Base-by-base conservation (phyloP, 2,888 invertebrate species). In the Ametastegia equiseti region DNA sequence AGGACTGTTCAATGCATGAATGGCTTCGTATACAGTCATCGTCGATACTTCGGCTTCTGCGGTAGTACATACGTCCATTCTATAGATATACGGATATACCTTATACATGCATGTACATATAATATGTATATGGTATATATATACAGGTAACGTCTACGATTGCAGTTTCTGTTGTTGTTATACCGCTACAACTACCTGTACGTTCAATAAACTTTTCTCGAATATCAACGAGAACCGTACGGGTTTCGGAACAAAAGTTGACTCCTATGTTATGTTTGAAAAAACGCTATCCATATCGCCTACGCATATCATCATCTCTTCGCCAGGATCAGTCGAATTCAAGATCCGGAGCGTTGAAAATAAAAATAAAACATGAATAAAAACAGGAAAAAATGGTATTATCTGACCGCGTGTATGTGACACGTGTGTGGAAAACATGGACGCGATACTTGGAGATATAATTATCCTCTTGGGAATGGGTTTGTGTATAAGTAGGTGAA, bases 1-100 rank as follows among this genome's bases (percentile, higher is more conserved):
- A 67, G 39, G 39, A 67, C 65, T 50, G 87, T 88, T 88, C 86
- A 85, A 87, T 86, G 88, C 86, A 86, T 87, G 87, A 89, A 89
- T 88, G 87, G 87, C 86, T 88, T 87, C 80, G n/a, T n/a, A 85
- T 86, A 83, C 85, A 39, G 5, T n/a, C 30, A 36, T 54, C 75
- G 75, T 75, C 71, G 71, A 71, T 71, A 23, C 45, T 71, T 23
- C 47, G 45, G 71, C n/a, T 71, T 47, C 15, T 23, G 39, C 39
- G 36, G 39, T 15, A 67, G 65, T 39, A 27, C 60, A 30, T 57
- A 57, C 47, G 42, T 6, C n/a, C n/a, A n/a, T n/a, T n/a, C n/a
- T n/a, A n/a, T n/a, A n/a, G n/a, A n/a, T n/a, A n/a, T n/a, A n/a
- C n/a, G n/a, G n/a, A n/a, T n/a, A 42, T 54, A 54, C 54, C 23